Base-by-base conservation (phyloP, 1,140 invertebrate species). In the Micrasema longulum region DNA sequence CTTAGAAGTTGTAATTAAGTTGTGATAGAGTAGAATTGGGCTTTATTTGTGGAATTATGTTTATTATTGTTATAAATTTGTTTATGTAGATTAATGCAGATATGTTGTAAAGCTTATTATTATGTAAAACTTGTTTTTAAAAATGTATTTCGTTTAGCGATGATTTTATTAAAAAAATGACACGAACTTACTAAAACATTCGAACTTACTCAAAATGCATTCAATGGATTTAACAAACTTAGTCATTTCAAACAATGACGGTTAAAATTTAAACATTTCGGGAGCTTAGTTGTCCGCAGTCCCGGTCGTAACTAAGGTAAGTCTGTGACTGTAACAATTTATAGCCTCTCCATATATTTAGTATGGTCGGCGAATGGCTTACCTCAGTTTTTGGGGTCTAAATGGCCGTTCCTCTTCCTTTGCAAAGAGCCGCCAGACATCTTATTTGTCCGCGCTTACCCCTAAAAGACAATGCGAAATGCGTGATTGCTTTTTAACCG, bases 391-490 rank as follows among this genome's bases (percentile, higher is more conserved):
- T 65, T 45, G 36, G 45, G 20, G 57, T 66, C 62, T 36, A 57
- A 35, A 48, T 20, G 52, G 48, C 20, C 57, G 31, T 47, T 41
- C 52, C 26, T 31, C 7, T 36, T 70, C 47, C 63, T 65, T 69
- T 73, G 48, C 43, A 36, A 41, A 64, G 57, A 22, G 47, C 72
- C 62, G 66, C 66, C 23, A 69, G 65, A 73, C 48, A 48, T 73
- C 72, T 73, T 69, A 73, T 64, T 73, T 69, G 64, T 67, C 64
- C 52, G 57, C 43, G 18, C 43, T n/a, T 10, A 9, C 10, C 11
- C 20, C 4, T n/a, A n/a, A 7, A 2, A 23, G 48, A 52, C 48
- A 52, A 52, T 52, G 22, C 48, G 16, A 52, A 52, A 23, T 23
- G 48, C 48, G 48, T 52, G 4, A 52, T 22, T 22, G 43, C 12